Conservation (phyloP, 1,140 invertebrate species). For the Macrobrachium rosenbergii region DNA sequence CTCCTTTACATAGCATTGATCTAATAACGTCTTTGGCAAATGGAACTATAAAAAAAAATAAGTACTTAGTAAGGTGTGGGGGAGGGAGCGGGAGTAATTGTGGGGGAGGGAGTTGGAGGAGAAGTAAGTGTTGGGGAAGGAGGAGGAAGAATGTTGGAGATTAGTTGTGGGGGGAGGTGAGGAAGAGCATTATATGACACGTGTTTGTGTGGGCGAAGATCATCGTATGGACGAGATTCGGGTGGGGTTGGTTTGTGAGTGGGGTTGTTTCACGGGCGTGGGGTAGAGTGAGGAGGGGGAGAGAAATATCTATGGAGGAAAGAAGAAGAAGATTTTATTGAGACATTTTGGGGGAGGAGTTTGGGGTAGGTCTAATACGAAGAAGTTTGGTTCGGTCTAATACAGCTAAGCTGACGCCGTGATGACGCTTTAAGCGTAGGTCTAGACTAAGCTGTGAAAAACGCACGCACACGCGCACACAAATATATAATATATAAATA, state of each 20-base stretch:
- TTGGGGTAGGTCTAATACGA: too few species aligned
- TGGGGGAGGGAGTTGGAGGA: too few species aligned
- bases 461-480: not conserved
- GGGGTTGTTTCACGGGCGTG: not conserved
- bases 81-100: not conserved
- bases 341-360: not conserved
- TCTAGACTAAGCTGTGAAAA: not conserved
- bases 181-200: not conserved
- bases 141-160: too few species aligned
- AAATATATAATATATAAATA: too few species aligned
- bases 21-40: not conserved
- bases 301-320: not conserved
- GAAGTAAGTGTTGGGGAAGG: too few species aligned
- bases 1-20: too few species aligned
- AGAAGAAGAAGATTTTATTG: not conserved
- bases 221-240: not conserved
- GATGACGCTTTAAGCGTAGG: not conserved
- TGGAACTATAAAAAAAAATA: not conserved
- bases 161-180: too few species aligned
- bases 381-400: too few species aligned
- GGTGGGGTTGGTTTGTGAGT: not conserved
- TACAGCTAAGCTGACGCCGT: not conserved
- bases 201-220: constrained; percentile 3
- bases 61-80: not conserved
- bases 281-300: not conserved